A percentile compares a stretch with the other conserved stretches of the same genome.
Evolutionary conservation across 2,113 vertebrate genomes (phyloP).

Genomic region (Alethe castanea): DNA sequence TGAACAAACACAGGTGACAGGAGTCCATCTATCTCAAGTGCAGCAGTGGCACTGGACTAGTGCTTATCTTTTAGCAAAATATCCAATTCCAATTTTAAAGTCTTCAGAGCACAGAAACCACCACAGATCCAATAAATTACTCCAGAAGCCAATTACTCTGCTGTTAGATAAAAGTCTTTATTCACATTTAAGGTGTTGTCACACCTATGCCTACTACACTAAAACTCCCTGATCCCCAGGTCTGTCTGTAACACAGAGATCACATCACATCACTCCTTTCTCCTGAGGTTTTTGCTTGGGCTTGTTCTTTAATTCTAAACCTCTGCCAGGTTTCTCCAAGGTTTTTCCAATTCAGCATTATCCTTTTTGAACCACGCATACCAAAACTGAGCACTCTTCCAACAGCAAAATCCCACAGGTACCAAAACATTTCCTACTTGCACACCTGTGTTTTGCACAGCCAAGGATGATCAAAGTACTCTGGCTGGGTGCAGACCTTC

Average conservation of each 20-base stretch:
- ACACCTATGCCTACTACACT: not conserved
- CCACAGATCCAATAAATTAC: not conserved
- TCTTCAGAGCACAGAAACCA: not conserved
- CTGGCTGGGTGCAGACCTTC: not conserved
- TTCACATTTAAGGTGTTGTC: not conserved
- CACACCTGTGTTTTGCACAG: not conserved
- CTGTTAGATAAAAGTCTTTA: not conserved
- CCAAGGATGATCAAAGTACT: not conserved
- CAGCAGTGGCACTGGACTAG: not conserved
- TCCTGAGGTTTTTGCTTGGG: not conserved
- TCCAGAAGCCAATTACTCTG: not conserved
- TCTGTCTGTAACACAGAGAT: not conserved
- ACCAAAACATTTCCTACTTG: not conserved
- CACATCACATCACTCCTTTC: not conserved
- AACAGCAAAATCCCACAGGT: not conserved
- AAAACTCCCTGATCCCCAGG: not conserved
- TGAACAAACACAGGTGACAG: not conserved
- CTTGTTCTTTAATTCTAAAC: not conserved
- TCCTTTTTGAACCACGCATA: not conserved
- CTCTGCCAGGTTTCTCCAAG: not conserved
- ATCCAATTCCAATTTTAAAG: not conserved
- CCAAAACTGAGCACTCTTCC: not conserved
- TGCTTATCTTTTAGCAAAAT: slow-evolving; percentile 6
- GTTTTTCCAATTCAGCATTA: not conserved
- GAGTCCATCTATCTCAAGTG: not conserved